Evolutionary conservation across 2,113 vertebrate genomes (phyloP).

Genomic region (Mustelus asterias): DNA sequence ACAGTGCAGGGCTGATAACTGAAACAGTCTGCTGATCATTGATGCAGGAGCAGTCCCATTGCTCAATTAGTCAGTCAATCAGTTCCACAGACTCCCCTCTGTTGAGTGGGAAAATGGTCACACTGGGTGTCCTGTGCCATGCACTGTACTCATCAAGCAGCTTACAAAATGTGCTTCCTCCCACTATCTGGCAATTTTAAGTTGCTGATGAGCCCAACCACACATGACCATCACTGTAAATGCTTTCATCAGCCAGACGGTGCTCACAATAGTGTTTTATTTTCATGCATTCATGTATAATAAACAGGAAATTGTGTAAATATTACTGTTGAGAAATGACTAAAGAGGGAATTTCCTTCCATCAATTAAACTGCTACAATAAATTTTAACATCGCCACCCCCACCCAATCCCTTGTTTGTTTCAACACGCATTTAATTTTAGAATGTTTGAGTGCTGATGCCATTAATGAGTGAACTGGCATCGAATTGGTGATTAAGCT

Average conservation of each 20-base stretch:
- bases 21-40: neutral
- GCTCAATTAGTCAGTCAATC: neutral
- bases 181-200: neutral
- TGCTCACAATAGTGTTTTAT: neutral
- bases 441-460: neutral
- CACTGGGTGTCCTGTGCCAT: neutral
- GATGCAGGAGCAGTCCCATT: neutral
- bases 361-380: neutral
- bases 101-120: neutral
- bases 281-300: neutral
- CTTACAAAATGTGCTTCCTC: neutral
- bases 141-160: neutral
- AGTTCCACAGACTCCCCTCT: neutral
- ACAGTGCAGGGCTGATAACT: neutral
- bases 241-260: neutral
- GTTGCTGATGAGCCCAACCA: neutral
- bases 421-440: neutral
- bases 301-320: neutral
- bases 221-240: neutral
- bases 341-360: neutral
- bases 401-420: neutral
- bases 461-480: neutral
- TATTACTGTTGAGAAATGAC: neutral
- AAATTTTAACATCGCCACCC: neutral
- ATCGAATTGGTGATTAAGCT: neutral